Evolutionary conservation across 2,888 invertebrate genomes (phyloP).

Genomic region (Malacosoma neustria): DNA sequence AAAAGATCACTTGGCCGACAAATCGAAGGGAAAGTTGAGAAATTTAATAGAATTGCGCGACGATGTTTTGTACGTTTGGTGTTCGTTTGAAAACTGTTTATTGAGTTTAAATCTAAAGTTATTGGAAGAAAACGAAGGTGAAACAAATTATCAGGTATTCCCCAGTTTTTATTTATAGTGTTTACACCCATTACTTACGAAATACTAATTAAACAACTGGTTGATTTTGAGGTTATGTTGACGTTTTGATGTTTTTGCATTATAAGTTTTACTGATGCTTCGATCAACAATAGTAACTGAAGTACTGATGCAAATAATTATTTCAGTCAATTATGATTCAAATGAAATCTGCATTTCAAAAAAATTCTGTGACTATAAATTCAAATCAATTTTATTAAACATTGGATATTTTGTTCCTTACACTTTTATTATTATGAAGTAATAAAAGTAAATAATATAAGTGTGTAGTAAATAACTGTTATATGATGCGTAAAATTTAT

Average conservation of each 20-base stretch:
- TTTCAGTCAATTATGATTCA: too few species aligned
- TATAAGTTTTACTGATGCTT: too few species aligned
- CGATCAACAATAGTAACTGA: too few species aligned
- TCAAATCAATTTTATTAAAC: too few species aligned
- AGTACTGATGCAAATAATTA: too few species aligned
- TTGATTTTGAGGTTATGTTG: constrained; percentile 36
- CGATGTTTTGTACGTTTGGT: constrained; percentile 81
- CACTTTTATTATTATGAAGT: too few species aligned
- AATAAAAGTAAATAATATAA: too few species aligned
- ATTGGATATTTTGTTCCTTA: too few species aligned
- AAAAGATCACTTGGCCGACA: constrained; percentile 68
- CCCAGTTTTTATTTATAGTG: not conserved
- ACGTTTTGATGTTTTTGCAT: constrained; percentile 22
- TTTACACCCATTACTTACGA: constrained; percentile 8
- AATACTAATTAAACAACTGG: constrained; percentile 1
- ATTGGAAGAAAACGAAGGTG: constrained; percentile 59
- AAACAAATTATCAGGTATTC: constrained; percentile 76
- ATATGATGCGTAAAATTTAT: too few species aligned
- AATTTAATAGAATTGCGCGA: constrained; percentile 79
- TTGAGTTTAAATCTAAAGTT: constrained; percentile 75
- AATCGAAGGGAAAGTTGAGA: constrained; percentile 68
- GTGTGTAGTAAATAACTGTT: too few species aligned
- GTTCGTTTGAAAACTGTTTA: constrained; percentile 77
- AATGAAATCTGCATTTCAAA: too few species aligned
- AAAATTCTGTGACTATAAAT: too few species aligned